Evolutionary conservation across 2,797 vertebrate genomes (phyloP).

Genomic region (Babyrousa celebensis): DNA sequence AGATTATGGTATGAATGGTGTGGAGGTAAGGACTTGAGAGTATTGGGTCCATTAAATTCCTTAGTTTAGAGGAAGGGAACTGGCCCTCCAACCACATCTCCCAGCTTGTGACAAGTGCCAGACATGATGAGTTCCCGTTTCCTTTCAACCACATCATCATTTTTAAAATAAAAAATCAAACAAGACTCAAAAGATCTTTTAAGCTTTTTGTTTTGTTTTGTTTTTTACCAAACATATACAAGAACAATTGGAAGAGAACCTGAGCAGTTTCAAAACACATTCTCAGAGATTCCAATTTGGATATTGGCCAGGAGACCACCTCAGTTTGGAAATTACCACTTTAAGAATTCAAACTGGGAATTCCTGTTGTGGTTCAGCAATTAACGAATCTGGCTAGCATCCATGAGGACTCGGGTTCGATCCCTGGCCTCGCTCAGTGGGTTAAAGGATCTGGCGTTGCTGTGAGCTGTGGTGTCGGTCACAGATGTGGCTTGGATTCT

Average conservation of each 20-base stretch:
- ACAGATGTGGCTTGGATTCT: too few species aligned
- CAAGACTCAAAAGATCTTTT: conserved; percentile 4
- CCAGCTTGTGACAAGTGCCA: neutral
- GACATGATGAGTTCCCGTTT: neutral
- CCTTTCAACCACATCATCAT: conserved; percentile 6
- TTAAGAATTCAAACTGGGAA: neutral
- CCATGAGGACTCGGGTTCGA: too few species aligned
- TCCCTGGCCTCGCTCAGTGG: too few species aligned
- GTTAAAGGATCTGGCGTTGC: too few species aligned
- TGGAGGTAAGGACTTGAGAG: neutral
- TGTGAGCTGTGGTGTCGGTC: too few species aligned
- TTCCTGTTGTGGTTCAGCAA: too few species aligned
- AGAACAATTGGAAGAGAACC: conserved; percentile 13
- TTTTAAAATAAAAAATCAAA: neutral
- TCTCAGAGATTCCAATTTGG: conserved; percentile 3
- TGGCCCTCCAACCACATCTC: neutral
- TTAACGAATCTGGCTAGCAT: too few species aligned
- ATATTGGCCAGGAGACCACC: neutral
- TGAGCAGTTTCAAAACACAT: conserved; percentile 4
- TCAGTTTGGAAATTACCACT: neutral
- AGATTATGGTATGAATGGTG: neutral
- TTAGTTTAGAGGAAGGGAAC: neutral
- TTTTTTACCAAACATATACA: neutral
- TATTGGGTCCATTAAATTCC: neutral
- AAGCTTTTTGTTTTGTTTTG: neutral